These are phyloP conservation scores for Drosophila willistoni DNA, from an alignment of 1,140 invertebrate species.

Conservation along the genomic window DNA sequence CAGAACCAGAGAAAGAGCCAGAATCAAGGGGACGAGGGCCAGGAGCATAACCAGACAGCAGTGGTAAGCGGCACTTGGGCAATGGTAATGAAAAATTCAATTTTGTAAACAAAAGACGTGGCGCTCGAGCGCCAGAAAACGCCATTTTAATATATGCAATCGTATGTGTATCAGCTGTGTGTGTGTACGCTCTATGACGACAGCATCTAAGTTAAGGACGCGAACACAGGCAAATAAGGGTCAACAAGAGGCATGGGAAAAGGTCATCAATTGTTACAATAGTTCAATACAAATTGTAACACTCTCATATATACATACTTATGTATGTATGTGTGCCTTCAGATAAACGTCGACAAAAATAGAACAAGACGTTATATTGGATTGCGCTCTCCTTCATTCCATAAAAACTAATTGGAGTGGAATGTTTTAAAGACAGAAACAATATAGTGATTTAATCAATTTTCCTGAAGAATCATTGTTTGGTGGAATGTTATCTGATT, in stretches of 20 bases:
- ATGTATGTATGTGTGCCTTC: no score
- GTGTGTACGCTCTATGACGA: constrained; percentile 6
- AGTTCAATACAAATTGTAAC: not conserved
- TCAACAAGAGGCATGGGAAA: not conserved
- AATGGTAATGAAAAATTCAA: constrained; percentile 57
- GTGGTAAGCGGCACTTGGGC: constrained; percentile 36
- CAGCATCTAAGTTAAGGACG: constrained; percentile 8
- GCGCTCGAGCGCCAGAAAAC: constrained; percentile 29
- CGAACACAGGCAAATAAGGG: no score
- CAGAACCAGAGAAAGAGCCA: not conserved
- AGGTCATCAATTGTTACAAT: constrained; percentile 1
- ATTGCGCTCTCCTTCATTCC: no score
- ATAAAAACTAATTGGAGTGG: no score
- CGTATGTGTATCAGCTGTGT: constrained; percentile 19
- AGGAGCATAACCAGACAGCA: constrained; percentile 3
- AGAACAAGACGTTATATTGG: no score
- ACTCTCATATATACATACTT: no score
- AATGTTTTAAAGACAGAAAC: no score
- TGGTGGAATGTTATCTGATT: no score
- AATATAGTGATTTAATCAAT: no score
- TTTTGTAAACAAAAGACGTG: constrained; percentile 55
- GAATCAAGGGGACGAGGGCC: not conserved
- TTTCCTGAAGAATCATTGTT: no score
- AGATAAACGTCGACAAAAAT: no score
- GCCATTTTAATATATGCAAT: constrained; percentile 41